Base-by-base conservation (phyloP, 2,797 vertebrate species). In the Kryptolebias ocellatus region DNA sequence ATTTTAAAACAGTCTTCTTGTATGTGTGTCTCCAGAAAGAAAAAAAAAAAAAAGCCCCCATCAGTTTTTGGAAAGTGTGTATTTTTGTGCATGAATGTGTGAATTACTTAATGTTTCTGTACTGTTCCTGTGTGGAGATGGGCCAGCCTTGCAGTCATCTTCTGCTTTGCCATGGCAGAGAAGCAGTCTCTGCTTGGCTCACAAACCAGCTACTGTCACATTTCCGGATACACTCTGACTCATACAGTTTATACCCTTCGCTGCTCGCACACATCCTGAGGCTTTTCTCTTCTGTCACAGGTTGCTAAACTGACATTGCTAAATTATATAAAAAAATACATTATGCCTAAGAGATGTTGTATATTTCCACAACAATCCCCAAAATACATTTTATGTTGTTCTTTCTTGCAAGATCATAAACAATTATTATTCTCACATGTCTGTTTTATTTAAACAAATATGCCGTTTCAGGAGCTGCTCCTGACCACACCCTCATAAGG, bases 161-260 rank as follows among this genome's bases (percentile, higher is more conserved):
- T 64, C 37, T 76, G 50, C 67, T 67, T 46, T 53, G 56, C 72
- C 60, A 20, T 62, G 74, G 52, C 60, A 58, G 53, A 76, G 63
- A 52, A 68, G 67, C 61, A 72, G 64, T 67, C 24, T 9, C 53
- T 61, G 70, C 50, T 71, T 70, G 63, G 72, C 58, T 86, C 77
- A 55, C 57, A 58, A 80, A 78, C 83, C 71, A 77, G 80, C 79
- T 67, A 67, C 74, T 73, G 72, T 78, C 73, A 72, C 49, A 66
- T 84, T 72, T 72, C 70, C 78, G 71, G 69, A 75, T 67, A 70
- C 78, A 68, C 67, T 67, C 53, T 81, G 81, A 81, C 79, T 86
- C 72, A 57, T 57, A 78, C 78, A 60, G 57, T 82, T 83, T 81
- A 72, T 67, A 81, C 69, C 67, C 76, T 74, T 82, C 81, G 79